Evolutionary conservation across 2,113 vertebrate species (phyloP).

Genomic region (Pyxicephalus adspersus): DNA sequence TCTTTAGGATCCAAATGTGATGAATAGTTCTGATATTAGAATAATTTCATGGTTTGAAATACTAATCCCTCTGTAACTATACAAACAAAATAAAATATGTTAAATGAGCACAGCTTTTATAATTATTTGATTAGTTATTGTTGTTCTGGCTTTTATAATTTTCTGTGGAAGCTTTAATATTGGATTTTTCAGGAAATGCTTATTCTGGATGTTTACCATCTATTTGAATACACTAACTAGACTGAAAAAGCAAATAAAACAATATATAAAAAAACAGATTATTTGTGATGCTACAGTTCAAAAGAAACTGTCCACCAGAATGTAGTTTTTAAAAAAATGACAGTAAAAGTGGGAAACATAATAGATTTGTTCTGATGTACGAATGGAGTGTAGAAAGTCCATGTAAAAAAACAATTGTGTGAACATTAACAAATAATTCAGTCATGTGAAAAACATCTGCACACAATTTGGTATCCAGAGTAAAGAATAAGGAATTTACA

Average conservation of each 20-base stretch:
- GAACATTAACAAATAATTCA: no score
- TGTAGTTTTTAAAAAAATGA: no score
- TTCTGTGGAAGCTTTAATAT: slow-evolving; percentile 24
- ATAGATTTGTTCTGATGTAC: no score
- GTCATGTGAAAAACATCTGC: no score
- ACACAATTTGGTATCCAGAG: no score
- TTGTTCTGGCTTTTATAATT: slow-evolving; percentile 28
- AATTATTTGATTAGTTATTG: slow-evolving; percentile 39
- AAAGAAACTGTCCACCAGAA: background rate
- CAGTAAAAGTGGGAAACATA: no score
- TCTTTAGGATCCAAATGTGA: background rate
- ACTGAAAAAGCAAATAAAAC: slow-evolving; percentile 15
- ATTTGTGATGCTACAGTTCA: background rate
- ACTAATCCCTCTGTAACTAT: background rate
- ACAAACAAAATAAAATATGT: slow-evolving; percentile 10
- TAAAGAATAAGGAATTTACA: no score
- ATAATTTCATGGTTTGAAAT: slow-evolving; percentile 17
- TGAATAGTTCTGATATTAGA: background rate
- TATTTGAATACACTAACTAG: slow-evolving; percentile 26
- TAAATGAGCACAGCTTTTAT: slow-evolving; percentile 31
- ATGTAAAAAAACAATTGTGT: no score
- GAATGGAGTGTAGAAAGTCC: no score
- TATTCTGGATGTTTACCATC: slow-evolving; percentile 28
- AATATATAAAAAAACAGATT: background rate
- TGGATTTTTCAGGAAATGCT: slow-evolving; percentile 47